Evolutionary conservation across 2,113 vertebrate genomes (phyloP).

Genomic region (Channa maculata): DNA sequence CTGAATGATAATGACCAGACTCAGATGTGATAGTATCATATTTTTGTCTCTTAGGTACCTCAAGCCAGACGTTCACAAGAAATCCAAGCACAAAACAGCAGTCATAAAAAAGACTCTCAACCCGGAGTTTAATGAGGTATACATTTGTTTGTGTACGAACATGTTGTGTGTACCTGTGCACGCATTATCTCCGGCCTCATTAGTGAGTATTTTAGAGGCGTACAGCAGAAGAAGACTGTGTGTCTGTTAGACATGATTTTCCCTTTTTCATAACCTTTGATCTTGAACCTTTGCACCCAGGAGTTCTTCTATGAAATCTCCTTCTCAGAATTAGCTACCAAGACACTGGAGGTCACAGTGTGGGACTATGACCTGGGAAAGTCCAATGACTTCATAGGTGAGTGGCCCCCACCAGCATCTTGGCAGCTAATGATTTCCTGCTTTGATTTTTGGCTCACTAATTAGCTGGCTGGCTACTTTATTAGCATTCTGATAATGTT

Average conservation of each 20-base stretch:
- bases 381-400: slow-evolving; percentile 92
- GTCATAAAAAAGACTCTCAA: slow-evolving; percentile 94
- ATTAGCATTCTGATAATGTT: slow-evolving; percentile 8
- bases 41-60: slow-evolving; percentile 84
- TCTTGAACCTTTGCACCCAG: slow-evolving; percentile 61
- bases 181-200: slow-evolving; percentile 13
- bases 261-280: slow-evolving; percentile 17
- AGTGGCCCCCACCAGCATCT: slow-evolving; percentile 45
- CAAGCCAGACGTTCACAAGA: slow-evolving; percentile 91
- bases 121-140: slow-evolving; percentile 93
- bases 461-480: background rate
- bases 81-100: slow-evolving; percentile 92
- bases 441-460: background rate
- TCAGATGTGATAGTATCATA: background rate
- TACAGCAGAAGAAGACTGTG: background rate
- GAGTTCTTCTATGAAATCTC: slow-evolving; percentile 92
- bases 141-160: slow-evolving; percentile 16
- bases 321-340: slow-evolving; percentile 84
- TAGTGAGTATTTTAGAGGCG: slow-evolving; percentile 18
- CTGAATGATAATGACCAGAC: slow-evolving; percentile 10
- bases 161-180: slow-evolving; percentile 1
- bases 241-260: background rate
- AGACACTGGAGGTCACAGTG: slow-evolving; percentile 91
- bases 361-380: slow-evolving; percentile 93
- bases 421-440: background rate